Evolutionary conservation across 2,113 vertebrate species (phyloP), one percentile per base, ranked within the genome.

Genomic region (Acanthisitta chloris): DNA sequence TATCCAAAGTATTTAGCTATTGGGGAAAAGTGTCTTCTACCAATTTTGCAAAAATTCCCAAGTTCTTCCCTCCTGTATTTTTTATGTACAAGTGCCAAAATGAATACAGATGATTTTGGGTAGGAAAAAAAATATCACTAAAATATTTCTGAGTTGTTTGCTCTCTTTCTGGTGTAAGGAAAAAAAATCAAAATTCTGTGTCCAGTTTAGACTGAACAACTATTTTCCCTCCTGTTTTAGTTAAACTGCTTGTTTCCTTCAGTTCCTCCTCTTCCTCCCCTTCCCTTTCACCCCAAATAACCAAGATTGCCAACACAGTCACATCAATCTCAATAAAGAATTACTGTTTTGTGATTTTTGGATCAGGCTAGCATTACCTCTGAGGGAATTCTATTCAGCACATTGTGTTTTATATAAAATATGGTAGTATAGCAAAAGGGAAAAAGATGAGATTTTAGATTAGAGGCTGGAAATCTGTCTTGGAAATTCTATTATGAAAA

Each of bases 401-500:
- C 33, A 61, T 29, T 79, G 54, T 82, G 28, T 55, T 91, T 91
- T 91, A 52, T 51, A 85, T 36, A 87, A 88, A 84, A 90, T 49
- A 74, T 20, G 10, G 40, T n/a, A 74, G 33, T 19, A 87, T 17
- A 91, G 5, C 17, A 84, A 85, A 91, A 90, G 20, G 4, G 4
- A 23, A 85, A 90, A 71, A 69, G 45, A 79, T 51, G n/a, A 61
- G 36, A 87, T 74, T 71, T 86, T 85, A 87, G 52, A 84, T 79
- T 67, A 74, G 48, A 67, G 18, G 5, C 43, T 94, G 66, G 43
- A 93, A 95, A 91, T 90, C 9, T 43, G 43, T 72, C 80, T 64
- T 91, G 25, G 17, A 95, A 94, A 85, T 93, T 96, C 43, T n/a
- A 19, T 64, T 95, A 86, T 19, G 28, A 67, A 91, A 91, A 91